Evolutionary conservation across 2,888 invertebrate species (phyloP).

Genomic region (Hedychridium roseum): DNA sequence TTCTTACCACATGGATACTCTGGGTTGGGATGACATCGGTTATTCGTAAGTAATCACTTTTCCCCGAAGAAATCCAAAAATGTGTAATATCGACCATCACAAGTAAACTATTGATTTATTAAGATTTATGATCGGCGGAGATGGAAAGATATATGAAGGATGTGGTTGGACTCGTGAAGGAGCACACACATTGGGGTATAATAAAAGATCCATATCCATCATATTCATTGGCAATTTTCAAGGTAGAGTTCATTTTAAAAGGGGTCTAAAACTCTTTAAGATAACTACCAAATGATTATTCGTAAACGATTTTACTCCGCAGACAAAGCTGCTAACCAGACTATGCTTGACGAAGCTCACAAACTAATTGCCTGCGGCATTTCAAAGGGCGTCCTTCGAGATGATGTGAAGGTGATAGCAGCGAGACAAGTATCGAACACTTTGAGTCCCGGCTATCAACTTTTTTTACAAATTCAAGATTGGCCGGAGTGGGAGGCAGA

Average conservation of each 20-base stretch:
- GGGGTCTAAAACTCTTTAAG: background rate
- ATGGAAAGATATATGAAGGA: conserved; percentile 73
- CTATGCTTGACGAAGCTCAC: conserved; percentile 34
- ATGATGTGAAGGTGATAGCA: conserved; percentile 37
- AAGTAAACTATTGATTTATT: conserved; percentile 13
- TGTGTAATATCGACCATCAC: background rate
- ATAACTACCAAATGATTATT: conserved; percentile 1
- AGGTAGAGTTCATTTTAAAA: conserved; percentile 21
- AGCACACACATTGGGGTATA: conserved; percentile 69
- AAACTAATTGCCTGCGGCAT: conserved; percentile 40
- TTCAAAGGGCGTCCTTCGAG: conserved; percentile 26
- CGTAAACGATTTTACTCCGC: conserved; percentile 5
- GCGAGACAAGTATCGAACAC: conserved; percentile 65
- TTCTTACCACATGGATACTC: conserved; percentile 64
- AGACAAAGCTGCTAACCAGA: conserved; percentile 24
- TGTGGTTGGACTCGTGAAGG: conserved; percentile 71
- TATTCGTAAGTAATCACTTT: conserved; percentile 65
- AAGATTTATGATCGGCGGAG: conserved; percentile 71
- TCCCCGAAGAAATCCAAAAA: background rate
- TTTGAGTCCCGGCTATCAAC: conserved; percentile 66
- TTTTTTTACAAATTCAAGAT: conserved; percentile 65
- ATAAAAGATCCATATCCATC: conserved; percentile 69
- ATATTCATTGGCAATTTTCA: conserved; percentile 67
- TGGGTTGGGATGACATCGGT: conserved; percentile 68
- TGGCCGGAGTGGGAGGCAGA: conserved; percentile 64